Evolutionary conservation across 2,888 invertebrate species (phyloP).

Genomic region (Drosophila nr. medialis): DNA sequence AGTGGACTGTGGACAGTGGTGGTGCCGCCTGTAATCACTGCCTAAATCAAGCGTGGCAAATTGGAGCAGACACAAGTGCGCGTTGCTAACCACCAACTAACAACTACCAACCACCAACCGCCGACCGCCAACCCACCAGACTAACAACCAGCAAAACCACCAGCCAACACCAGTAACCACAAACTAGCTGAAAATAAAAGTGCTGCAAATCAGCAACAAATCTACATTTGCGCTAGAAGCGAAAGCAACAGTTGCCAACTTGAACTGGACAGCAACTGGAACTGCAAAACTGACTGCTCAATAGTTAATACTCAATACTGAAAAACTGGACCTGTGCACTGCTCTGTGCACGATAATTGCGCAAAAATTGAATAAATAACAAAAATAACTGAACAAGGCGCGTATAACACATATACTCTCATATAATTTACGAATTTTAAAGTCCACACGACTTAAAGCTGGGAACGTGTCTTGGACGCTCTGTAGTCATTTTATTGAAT

Average conservation of each 20-base stretch:
- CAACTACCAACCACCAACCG: slow-evolving; percentile 11
- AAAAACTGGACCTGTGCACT: slow-evolving; percentile 45
- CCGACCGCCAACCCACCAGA: slow-evolving; percentile 24
- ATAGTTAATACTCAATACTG: slow-evolving; percentile 19
- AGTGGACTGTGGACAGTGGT: slow-evolving; percentile 9
- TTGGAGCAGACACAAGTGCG: slow-evolving; percentile 78
- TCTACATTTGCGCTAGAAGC: slow-evolving; percentile 63
- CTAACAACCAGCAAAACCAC: slow-evolving; percentile 21
- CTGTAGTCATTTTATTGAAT: background rate
- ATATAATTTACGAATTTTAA: background rate
- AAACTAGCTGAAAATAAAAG: slow-evolving; percentile 52
- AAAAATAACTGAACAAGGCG: slow-evolving; percentile 61
- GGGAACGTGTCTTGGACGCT: slow-evolving; percentile 3
- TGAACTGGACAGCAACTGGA: slow-evolving; percentile 51
- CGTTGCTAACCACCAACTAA: slow-evolving; percentile 46
- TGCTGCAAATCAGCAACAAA: slow-evolving; percentile 53
- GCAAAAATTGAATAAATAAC: slow-evolving; percentile 56
- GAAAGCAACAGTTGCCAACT: slow-evolving; percentile 70
- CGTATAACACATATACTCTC: slow-evolving; percentile 23
- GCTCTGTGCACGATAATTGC: slow-evolving; percentile 67
- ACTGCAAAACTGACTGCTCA: slow-evolving; percentile 5
- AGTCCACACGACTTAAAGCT: slow-evolving; percentile 5
- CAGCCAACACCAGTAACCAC: slow-evolving; percentile 36
- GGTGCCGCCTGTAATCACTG: slow-evolving; percentile 72
- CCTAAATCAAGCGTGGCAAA: slow-evolving; percentile 79